Base-by-base conservation (phyloP, 2,888 invertebrate genomes). In the Drosophila mimica region DNA sequence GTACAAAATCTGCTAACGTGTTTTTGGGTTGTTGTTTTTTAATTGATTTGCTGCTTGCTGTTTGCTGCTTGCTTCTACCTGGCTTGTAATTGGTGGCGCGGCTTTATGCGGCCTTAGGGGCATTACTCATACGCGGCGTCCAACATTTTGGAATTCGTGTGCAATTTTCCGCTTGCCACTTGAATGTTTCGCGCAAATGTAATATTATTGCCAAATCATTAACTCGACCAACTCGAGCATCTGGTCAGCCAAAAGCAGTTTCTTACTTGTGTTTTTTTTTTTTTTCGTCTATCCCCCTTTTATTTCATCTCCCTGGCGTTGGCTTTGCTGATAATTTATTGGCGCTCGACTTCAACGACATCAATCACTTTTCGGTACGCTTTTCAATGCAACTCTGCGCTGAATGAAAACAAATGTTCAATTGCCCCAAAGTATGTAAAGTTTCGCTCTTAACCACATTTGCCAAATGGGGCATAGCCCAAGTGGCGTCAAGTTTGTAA, bases 321-420 rank as follows among this genome's bases (percentile, higher is more conserved):
- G 64, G 64, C 25, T 48, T 56, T 38, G 49, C 69, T 73, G 75
- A 87, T 89, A 89, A 88, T 88, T 91, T 88, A 90, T 89, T 88
- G 84, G 88, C 77, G 75, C 77, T 78, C 64, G 74, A 73, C 59
- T 75, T 79, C 81, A 85, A 82, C 85, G 88, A 90, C 91, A 91
- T 91, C 91, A 91, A 91, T 91, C 91, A 91, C 91, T 91, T 91
- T 91, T 85, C 82, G 89, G 86, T 74, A 67, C 73, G 88, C 76
- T 82, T 90, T 90, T 88, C 86, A 86, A 80, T 87, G 84, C 82
- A 83, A 79, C 87, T 81, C 85, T 79, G 62, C 69, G 79, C 77
- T 85, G 83, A 88, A 87, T 90, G 90, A 90, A 87, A 87, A 87
- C 90, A 87, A 87, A 87, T 87, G 90, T 81, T 84, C 89, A 78